These are phyloP conservation scores for Paedocypris micromegethes DNA, from an alignment of 2,797 vertebrate genomes.

Conservation along the genomic window DNA sequence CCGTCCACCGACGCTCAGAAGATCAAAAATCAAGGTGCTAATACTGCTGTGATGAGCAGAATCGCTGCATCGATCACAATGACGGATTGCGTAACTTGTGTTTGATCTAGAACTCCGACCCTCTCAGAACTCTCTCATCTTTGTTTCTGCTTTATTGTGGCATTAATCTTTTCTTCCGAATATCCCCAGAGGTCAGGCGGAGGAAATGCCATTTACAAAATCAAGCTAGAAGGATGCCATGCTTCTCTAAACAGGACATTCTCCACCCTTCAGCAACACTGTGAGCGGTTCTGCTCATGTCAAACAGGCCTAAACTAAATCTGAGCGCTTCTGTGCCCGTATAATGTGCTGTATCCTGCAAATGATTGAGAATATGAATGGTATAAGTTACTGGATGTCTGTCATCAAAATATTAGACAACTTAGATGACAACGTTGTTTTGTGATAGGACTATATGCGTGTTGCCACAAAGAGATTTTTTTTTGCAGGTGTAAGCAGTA, in stretches of 20 bases:
- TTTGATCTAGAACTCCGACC: slow-evolving; percentile 10
- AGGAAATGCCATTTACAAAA: slow-evolving; percentile 52
- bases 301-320: neutral
- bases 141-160: slow-evolving; percentile 29
- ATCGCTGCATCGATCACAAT: slow-evolving; percentile 2
- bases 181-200: slow-evolving; percentile 38
- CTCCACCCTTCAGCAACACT: slow-evolving; percentile 43
- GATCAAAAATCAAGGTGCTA: slow-evolving; percentile 1
- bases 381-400: too few species aligned
- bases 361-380: too few species aligned
- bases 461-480: too few species aligned
- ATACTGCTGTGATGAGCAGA: neutral
- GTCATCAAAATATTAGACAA: too few species aligned
- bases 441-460: too few species aligned
- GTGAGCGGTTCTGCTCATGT: slow-evolving; percentile 11
- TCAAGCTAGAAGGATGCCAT: slow-evolving; percentile 41
- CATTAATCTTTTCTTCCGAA: slow-evolving; percentile 36
- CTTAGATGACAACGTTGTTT: too few species aligned
- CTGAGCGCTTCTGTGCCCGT: too few species aligned
- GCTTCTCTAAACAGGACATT: slow-evolving; percentile 55
- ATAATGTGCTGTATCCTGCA: too few species aligned
- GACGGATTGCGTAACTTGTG: slow-evolving; percentile 5
- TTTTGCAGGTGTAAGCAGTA: too few species aligned
- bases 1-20: neutral
- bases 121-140: slow-evolving; percentile 12